Evolutionary conservation across 2,113 vertebrate species (phyloP), one percentile per base, ranked within the genome.

Genomic region (Theristicus caerulescens): DNA sequence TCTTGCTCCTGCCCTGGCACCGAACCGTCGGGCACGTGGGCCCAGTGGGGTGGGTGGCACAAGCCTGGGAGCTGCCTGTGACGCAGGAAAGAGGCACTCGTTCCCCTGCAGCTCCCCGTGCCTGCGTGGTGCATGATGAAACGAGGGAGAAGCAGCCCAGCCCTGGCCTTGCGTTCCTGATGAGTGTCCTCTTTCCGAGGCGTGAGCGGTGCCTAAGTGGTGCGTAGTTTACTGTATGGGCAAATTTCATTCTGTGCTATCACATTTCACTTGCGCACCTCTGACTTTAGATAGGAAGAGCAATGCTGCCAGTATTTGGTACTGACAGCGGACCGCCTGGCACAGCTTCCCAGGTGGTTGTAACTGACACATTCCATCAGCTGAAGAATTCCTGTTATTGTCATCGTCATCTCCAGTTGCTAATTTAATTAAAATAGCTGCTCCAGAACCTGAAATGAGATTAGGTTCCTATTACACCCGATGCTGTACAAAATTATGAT

Each of bases 121-220:
- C 16, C 29, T 16, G 55, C 36, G 6, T 2, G 15, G 20, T 2
- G 19, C 16, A 5, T 31, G 57, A 42, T 7, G 54, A 86, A 64
- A 57, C 24, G 22, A 61, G 17, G 4, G 11, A 51, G 83, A 82
- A 80, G 74, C 38, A n/a, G 82, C 88, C 85, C 71, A 88, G 3
- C 46, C n/a, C 66, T 78, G 47, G 34, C 59, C 42, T 62, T 8
- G 0, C 20, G 36, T 27, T 77, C 42, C 72, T 70, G 57, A 27
- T 42, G 64, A 77, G 71, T 3, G 7, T 38, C 49, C n/a, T 73
- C 72, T 81, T 88, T 51, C 55, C 61, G n/a, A 74, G 46, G 51
- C 1, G 3, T 9, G 49, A 62, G 38, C 2, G 1, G 9, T 40
- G 25, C 1, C 0, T 51, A 19, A 54, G 52, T 8, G 8, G 4